Evolutionary conservation across 2,797 vertebrate genomes (phyloP).

Genomic region (Cephalopachus bancanus): DNA sequence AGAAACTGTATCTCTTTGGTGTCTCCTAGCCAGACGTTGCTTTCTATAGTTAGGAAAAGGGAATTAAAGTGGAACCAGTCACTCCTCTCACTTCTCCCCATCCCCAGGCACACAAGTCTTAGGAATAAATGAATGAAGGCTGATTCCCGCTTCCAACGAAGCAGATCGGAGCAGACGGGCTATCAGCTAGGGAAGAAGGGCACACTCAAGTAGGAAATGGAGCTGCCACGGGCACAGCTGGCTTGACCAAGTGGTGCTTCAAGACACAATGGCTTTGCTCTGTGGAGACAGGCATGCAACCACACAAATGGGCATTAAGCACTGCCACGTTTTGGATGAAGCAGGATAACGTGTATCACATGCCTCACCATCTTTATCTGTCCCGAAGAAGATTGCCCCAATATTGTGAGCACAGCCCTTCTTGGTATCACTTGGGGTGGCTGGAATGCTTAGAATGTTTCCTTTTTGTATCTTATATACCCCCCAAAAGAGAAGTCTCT

Average conservation of each 20-base stretch:
- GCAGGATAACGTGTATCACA: no score
- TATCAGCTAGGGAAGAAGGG: neutral
- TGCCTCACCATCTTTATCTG: neutral
- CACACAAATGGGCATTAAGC: neutral
- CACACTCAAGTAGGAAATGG: neutral
- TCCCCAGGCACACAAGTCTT: neutral
- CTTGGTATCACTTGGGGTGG: neutral
- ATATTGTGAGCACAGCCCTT: neutral
- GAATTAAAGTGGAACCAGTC: neutral
- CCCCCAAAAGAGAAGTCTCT: neutral
- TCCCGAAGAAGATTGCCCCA: neutral
- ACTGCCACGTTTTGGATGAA: neutral
- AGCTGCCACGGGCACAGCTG: no score
- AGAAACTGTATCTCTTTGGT: neutral
- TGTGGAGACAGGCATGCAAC: neutral
- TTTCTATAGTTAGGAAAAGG: neutral
- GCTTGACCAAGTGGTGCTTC: neutral
- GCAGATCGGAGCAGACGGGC: neutral
- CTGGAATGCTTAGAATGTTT: neutral
- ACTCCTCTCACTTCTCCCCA: rapidly evolving
- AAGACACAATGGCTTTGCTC: neutral
- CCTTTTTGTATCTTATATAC: neutral
- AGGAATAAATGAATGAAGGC: neutral
- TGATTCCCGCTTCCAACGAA: neutral
- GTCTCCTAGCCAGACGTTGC: neutral